phyloP scores from a whole-genome alignment of 2,888 invertebrate genomes.

The Dryocosmus kuriphilus region DNA sequence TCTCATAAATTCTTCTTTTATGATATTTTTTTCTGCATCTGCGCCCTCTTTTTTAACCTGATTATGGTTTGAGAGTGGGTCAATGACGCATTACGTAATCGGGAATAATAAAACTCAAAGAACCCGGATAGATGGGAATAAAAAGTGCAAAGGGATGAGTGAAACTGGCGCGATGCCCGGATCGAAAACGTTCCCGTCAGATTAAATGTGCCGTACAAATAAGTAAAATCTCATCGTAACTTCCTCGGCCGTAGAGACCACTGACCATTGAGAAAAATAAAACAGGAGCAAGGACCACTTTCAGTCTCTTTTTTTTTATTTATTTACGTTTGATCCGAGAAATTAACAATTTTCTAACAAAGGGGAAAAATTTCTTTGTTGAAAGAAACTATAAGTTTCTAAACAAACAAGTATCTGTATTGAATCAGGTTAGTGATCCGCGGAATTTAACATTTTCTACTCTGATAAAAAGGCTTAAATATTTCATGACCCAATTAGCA shows the following conservation, averaged over 20 bases:
- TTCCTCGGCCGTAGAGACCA: conserved; percentile 2
- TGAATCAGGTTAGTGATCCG: neutral
- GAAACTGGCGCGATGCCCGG: conserved; percentile 47
- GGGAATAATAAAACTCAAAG: conserved; percentile 16
- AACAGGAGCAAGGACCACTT: neutral
- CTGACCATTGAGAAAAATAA: neutral
- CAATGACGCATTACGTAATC: conserved; percentile 39
- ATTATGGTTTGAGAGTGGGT: conserved; percentile 2
- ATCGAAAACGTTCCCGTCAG: conserved; percentile 34
- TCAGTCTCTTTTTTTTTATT: neutral
- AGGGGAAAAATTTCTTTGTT: too few species aligned
- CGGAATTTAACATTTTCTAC: neutral
- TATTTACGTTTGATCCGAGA: neutral
- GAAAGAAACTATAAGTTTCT: neutral
- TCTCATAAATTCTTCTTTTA: neutral
- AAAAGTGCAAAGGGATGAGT: conserved; percentile 35
- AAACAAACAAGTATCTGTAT: neutral
- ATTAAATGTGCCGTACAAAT: conserved; percentile 43
- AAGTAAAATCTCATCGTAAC: conserved; percentile 16
- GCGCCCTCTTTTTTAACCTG: neutral
- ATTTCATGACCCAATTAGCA: conserved; percentile 52
- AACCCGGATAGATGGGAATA: neutral
- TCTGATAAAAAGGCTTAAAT: conserved; percentile 40
- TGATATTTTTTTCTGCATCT: neutral
- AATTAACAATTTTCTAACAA: neutral